These are phyloP conservation scores for Calliopum simillimum DNA, from an alignment of 2,888 invertebrate genomes.

Conservation along the genomic window DNA sequence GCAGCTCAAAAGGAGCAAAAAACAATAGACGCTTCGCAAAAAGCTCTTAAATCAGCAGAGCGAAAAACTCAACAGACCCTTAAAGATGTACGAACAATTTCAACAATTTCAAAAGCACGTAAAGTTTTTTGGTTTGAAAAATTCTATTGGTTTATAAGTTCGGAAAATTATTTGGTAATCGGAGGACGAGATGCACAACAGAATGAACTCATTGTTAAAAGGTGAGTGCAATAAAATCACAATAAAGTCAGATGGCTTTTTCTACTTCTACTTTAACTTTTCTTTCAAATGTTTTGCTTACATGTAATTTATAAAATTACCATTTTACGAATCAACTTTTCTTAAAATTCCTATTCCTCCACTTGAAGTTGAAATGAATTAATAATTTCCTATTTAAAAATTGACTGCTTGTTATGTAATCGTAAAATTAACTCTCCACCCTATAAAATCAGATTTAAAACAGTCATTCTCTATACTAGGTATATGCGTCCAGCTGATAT, in stretches of 20 bases:
- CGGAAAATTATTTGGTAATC: conserved; percentile 92
- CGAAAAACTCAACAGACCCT: conserved; percentile 92
- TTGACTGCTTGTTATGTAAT: no score
- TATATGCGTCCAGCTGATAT: conserved; percentile 79
- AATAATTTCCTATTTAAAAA: no score
- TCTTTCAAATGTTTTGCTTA: no score
- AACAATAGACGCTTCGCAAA: conserved; percentile 91
- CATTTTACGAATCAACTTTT: no score
- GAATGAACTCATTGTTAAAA: conserved; percentile 97
- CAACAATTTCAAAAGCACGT: conserved; percentile 91
- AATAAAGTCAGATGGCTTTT: not conserved
- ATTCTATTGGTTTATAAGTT: conserved; percentile 97
- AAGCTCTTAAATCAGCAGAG: conserved; percentile 96
- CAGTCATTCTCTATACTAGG: conserved; percentile 45
- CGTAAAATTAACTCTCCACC: no score
- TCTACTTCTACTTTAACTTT: conserved; percentile 67
- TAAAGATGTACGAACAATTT: conserved; percentile 92
- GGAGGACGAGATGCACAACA: conserved; percentile 98
- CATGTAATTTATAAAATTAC: no score
- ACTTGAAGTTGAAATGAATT: no score
- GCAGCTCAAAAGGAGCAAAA: conserved; percentile 96
- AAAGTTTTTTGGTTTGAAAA: conserved; percentile 99
- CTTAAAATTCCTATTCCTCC: no score
- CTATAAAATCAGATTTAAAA: conserved; percentile 1
- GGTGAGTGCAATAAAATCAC: conserved; percentile 61